Evolutionary conservation across 2,888 invertebrate species (phyloP).

Genomic region (Drosophila picticornis): DNA sequence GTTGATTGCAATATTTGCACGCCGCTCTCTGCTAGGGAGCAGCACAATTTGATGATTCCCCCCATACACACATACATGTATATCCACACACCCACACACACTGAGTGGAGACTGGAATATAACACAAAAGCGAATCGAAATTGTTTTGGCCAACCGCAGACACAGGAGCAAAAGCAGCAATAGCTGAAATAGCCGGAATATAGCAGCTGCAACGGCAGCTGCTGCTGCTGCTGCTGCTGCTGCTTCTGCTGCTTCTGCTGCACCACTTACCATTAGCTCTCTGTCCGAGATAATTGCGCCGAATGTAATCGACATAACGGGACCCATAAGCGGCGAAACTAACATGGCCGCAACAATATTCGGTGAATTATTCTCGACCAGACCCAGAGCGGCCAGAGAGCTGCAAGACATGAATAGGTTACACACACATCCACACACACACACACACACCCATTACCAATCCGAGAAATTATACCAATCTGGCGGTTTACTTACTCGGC

Average conservation of each 20-base stretch:
- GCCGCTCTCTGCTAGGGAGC: neutral
- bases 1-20: conserved; percentile 14
- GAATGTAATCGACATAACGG: conserved; percentile 94
- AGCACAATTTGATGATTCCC: conserved; percentile 15
- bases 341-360: conserved; percentile 92
- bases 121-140: conserved; percentile 35
- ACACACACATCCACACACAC: neutral
- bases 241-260: conserved; percentile 17
- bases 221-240: conserved; percentile 20
- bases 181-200: conserved; percentile 1
- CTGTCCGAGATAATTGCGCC: conserved; percentile 92
- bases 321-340: conserved; percentile 92
- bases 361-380: conserved; percentile 93
- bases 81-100: neutral
- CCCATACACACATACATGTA: neutral
- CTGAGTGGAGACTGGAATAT: neutral
- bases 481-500: conserved; percentile 89
- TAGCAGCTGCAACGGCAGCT: conserved; percentile 6
- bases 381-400: conserved; percentile 92
- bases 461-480: neutral
- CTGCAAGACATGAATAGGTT: conserved; percentile 85
- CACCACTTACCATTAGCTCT: conserved; percentile 86
- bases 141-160: conserved; percentile 44
- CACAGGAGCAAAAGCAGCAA: conserved; percentile 5
- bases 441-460: conserved; percentile 3